Evolutionary conservation across 2,797 vertebrate species (phyloP).

Genomic region (Sebastes reedi): DNA sequence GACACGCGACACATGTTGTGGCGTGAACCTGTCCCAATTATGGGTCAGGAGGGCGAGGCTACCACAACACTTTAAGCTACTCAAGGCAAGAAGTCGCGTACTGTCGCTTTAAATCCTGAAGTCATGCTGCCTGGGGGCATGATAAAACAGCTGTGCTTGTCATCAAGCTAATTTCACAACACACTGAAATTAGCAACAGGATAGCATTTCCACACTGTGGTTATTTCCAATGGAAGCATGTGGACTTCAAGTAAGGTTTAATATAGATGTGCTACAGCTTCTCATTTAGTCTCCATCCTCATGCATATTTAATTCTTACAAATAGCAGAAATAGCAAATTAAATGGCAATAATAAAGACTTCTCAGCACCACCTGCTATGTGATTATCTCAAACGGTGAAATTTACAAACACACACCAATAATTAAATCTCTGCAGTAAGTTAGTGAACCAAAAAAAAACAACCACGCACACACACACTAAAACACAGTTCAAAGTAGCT

Average conservation of each 20-base stretch:
- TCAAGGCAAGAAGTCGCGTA: not conserved
- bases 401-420: not conserved
- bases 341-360: not conserved
- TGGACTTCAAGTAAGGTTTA: not conserved
- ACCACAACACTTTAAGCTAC: not conserved
- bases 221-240: not conserved
- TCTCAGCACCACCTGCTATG: not conserved
- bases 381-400: not conserved
- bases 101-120: conserved; percentile 32
- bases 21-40: not conserved
- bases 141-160: conserved; percentile 33
- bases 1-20: not conserved
- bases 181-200: conserved; percentile 41
- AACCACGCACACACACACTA: not conserved
- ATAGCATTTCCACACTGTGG: conserved; percentile 11
- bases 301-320: not conserved
- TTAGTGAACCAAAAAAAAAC: not conserved
- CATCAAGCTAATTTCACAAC: conserved; percentile 44
- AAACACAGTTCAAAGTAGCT: conserved; percentile 39
- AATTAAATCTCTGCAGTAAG: not conserved
- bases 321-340: not conserved
- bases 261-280: not conserved
- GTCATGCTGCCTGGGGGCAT: not conserved
- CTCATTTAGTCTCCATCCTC: not conserved
- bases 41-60: not conserved